Base-by-base conservation (phyloP, 2,797 vertebrate species). In the Oreochromis grahami region DNA sequence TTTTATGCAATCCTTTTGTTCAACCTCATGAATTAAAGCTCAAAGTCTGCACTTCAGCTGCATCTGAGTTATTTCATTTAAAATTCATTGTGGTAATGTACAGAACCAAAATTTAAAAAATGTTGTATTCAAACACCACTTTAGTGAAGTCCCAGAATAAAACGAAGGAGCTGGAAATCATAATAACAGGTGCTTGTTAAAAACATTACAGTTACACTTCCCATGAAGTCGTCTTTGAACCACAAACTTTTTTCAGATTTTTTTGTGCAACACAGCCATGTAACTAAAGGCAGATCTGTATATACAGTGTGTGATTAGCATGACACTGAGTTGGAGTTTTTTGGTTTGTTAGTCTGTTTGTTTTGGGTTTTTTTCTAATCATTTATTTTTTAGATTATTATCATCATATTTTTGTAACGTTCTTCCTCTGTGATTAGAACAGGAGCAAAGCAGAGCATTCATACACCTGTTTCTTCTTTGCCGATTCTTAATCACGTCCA, bases 21-120 rank as follows among this genome's bases (percentile, higher is more conserved):
- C 56, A 34, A 10, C 58, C 58, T 36, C 17, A 32, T 36, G 2
- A 63, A n/a, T 63, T 36, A 63, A 36, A 60, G 29, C 1, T 60
- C 17, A 60, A 60, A 0, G 58, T 36, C 58, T 12, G 10, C 58
- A 63, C 2, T 1, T 63, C 58, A 63, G 32, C 32, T 34, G 8
- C 55, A 32, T 0, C 14, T 19, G 58, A 36, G 58, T 36, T 63
- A 6, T 63, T 63, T 36, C 32, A 36, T 63, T 63, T 63, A 36
- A 36, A 63, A 36, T 3, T 36, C 10, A 63, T 3, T 36, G 58
- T 36, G 58, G 32, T 63, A 1, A 63, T 2, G 2, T 9, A 5
- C 32, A 60, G 1, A 60, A 36, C 0, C 0, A 60, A 60, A 36
- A 36, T 60, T 0, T 15, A 24, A 60, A 58, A 19, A 60, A 60